Conservation (phyloP, 2,888 invertebrate genomes). For the Nomada lathburiana region DNA sequence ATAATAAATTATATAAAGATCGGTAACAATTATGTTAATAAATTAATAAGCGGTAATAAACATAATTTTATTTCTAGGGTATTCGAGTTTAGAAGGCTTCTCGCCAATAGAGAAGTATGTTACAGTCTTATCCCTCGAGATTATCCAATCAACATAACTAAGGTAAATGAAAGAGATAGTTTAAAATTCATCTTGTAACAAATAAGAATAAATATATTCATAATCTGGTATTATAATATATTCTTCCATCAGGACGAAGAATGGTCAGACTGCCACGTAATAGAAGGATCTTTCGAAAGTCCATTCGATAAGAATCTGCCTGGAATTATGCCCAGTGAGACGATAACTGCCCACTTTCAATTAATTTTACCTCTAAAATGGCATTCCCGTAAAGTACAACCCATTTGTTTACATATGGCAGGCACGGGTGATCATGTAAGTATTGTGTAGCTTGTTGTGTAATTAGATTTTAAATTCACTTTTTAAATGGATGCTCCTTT, state of each 20-base stretch:
- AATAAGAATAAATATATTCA: neutral
- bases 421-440: constrained; percentile 99
- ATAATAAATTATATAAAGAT: no score
- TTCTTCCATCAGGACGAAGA: constrained; percentile 88
- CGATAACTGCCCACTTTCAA: constrained; percentile 93
- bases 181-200: neutral
- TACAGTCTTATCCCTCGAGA: constrained; percentile 92
- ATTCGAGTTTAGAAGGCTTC: constrained; percentile 95
- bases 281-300: constrained; percentile 95
- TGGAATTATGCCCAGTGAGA: constrained; percentile 93
- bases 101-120: constrained; percentile 93
- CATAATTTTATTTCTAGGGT: constrained; percentile 88
- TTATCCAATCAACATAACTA: constrained; percentile 94
- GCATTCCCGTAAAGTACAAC: constrained; percentile 88
- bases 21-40: no score
- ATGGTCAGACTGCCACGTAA: constrained; percentile 89
- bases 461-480: constrained; percentile 16
- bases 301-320: constrained; percentile 94
- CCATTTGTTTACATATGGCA: constrained; percentile 97
- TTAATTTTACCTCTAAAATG: constrained; percentile 93
- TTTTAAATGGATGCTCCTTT: constrained; percentile 42
- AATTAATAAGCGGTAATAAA: neutral
- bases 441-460: neutral
- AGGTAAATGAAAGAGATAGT: constrained; percentile 86
- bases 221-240: neutral